These are phyloP conservation scores for Pollenia labialis DNA, from an alignment of 2,888 invertebrate species.

Conservation along the genomic window DNA sequence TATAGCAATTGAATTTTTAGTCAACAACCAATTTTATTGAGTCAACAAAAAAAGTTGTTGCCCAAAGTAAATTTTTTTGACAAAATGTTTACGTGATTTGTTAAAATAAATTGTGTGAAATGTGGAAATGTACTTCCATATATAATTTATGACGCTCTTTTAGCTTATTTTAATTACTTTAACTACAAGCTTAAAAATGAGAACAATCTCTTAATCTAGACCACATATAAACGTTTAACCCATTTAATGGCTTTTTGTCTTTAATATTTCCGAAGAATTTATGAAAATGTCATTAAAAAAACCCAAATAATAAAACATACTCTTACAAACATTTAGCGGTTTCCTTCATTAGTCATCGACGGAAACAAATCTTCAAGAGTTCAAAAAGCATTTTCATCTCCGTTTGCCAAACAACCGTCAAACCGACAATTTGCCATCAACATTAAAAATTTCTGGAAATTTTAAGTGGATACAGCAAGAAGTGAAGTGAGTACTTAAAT, in stretches of 20 bases:
- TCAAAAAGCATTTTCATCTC: constrained; percentile 35
- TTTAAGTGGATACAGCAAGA: constrained; percentile 58
- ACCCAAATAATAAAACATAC: constrained; percentile 64
- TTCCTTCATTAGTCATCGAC: constrained; percentile 73
- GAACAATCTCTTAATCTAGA: background rate
- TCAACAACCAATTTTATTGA: too few species aligned
- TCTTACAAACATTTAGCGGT: constrained; percentile 68
- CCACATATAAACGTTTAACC: constrained; percentile 61
- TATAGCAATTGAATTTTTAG: too few species aligned
- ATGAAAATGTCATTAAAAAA: constrained; percentile 50
- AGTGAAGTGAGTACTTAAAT: constrained; percentile 74
- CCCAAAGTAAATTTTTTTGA: too few species aligned
- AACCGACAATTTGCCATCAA: constrained; percentile 73
- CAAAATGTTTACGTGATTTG: too few species aligned
- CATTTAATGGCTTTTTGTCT: constrained; percentile 42
- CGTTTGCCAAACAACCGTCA: constrained; percentile 42
- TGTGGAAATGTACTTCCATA: too few species aligned
- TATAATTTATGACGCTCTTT: too few species aligned
- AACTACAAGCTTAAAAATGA: background rate
- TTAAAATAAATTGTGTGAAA: too few species aligned
- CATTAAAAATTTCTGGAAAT: constrained; percentile 75
- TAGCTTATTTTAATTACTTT: too few species aligned
- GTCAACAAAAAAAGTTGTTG: too few species aligned
- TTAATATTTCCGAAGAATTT: constrained; percentile 32
- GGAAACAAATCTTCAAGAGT: constrained; percentile 45